Conservation (phyloP, 2,888 invertebrate species). For the Ophraella communa region DNA sequence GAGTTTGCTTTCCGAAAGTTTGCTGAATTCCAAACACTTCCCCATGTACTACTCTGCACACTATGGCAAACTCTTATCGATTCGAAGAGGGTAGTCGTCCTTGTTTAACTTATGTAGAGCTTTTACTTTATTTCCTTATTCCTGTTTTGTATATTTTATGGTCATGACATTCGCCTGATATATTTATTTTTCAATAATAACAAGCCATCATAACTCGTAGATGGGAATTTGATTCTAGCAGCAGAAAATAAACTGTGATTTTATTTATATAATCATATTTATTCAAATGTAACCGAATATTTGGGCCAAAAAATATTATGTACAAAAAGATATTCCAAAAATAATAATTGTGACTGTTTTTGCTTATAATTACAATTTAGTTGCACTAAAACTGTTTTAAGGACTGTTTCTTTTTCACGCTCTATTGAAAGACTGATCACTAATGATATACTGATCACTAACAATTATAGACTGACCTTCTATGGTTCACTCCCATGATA, state of each 20-base stretch:
- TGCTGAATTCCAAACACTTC: not conserved
- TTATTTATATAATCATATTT: no score
- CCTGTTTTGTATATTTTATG: slow-evolving; percentile 15
- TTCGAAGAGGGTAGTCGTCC: not conserved
- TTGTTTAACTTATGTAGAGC: slow-evolving; percentile 13
- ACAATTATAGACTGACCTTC: no score
- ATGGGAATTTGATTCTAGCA: slow-evolving; percentile 4
- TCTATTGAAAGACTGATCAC: no score
- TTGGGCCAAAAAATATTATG: no score
- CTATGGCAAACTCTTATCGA: slow-evolving; percentile 12
- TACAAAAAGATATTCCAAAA: not conserved
- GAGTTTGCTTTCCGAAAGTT: not conserved
- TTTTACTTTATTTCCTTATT: slow-evolving; percentile 17
- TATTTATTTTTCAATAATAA: slow-evolving; percentile 13
- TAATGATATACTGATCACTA: no score
- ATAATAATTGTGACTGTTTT: no score
- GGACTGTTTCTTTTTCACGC: no score
- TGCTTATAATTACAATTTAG: no score
- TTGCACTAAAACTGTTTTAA: no score
- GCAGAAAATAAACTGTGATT: no score
- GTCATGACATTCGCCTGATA: slow-evolving; percentile 14
- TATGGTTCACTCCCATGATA: no score
- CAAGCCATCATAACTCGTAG: slow-evolving; percentile 5
- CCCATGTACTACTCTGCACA: not conserved
- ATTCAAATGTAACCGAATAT: no score